These are phyloP conservation scores for Tineola bisselliella DNA, from an alignment of 2,888 invertebrate genomes.

Conservation along the genomic window DNA sequence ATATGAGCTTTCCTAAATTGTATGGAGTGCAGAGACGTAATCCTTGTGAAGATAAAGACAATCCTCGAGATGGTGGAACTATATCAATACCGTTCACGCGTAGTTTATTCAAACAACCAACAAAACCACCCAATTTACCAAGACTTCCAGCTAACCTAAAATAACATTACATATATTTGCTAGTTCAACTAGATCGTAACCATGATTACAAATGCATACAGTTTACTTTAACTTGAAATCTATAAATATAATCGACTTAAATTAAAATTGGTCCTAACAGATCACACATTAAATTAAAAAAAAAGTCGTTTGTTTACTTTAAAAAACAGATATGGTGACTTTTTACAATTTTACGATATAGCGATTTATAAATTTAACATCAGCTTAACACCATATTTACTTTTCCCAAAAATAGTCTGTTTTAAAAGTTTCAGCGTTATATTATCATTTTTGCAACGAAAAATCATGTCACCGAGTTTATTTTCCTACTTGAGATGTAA, in stretches of 20 bases:
- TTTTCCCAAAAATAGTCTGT: too few relatives aligned
- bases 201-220: too few relatives aligned
- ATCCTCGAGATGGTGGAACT: conserved; percentile 62
- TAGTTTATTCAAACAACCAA: conserved; percentile 84
- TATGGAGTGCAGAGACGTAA: conserved; percentile 50
- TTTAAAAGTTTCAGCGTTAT: too few relatives aligned
- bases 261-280: background rate
- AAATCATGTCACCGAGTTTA: too few relatives aligned
- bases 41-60: conserved; percentile 43
- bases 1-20: conserved; percentile 47
- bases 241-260: background rate
- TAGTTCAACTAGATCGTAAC: too few relatives aligned
- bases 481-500: too few relatives aligned
- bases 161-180: background rate
- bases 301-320: background rate
- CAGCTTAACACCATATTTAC: too few relatives aligned
- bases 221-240: background rate
- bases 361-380: too few relatives aligned
- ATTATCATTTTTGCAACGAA: too few relatives aligned
- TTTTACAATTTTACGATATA: too few relatives aligned
- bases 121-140: conserved; percentile 77
- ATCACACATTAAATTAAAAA: background rate
- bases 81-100: conserved; percentile 73
- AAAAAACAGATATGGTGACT: too few relatives aligned
- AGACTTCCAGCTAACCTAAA: conserved; percentile 78